Conservation (phyloP, 2,797 vertebrate genomes). For the Channallabes apus region DNA sequence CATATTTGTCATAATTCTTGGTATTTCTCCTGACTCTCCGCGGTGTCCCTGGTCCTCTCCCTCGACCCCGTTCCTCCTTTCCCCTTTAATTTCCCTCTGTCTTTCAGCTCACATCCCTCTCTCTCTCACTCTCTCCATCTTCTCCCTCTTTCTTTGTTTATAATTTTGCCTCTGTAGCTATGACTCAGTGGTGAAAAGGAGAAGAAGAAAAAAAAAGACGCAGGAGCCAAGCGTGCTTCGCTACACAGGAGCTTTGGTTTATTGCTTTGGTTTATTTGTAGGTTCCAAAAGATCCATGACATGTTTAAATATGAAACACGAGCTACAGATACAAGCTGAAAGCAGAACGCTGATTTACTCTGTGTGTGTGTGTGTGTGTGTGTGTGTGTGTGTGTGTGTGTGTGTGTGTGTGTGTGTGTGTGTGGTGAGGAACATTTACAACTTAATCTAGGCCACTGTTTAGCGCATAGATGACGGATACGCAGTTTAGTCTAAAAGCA, state of each 20-base stretch:
- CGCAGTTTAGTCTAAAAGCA: neutral
- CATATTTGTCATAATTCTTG: constrained; percentile 61
- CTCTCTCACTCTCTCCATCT: constrained; percentile 43
- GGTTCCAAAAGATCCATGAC: constrained; percentile 41
- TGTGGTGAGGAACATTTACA: neutral
- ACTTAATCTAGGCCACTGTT: neutral
- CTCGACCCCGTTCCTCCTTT: constrained; percentile 44
- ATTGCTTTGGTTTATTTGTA: constrained; percentile 15
- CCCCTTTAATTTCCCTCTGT: constrained; percentile 15
- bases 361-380: neutral
- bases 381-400: neutral
- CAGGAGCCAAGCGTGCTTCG: neutral
- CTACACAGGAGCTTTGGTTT: neutral
- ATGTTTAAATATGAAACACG: constrained; percentile 36
- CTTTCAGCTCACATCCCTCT: constrained; percentile 36
- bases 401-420: neutral
- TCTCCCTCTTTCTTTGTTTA: constrained; percentile 51
- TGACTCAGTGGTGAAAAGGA: constrained; percentile 55
- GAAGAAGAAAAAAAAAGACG: constrained; percentile 28
- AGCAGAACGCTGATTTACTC: neutral
- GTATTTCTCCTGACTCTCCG: constrained; percentile 20
- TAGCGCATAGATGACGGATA: neutral
- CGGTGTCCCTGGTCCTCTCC: constrained; percentile 49
- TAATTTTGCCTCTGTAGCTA: constrained; percentile 56
- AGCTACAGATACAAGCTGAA: neutral